These are phyloP conservation scores for Streptopelia turtur DNA, from an alignment of 2,797 vertebrate genomes.

Conservation along the genomic window DNA sequence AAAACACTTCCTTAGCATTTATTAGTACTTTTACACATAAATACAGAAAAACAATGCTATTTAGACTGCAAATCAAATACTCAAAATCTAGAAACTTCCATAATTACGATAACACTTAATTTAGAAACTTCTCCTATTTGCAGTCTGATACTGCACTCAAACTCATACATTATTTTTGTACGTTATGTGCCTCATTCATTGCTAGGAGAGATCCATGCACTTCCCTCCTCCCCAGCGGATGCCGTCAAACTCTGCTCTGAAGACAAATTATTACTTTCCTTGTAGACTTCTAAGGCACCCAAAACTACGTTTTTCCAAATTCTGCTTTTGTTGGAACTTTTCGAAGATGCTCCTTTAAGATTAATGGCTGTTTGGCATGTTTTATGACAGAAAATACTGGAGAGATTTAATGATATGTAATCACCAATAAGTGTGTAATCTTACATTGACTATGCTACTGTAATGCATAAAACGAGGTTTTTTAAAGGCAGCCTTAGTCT, in stretches of 20 bases:
- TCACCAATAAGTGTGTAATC: background rate
- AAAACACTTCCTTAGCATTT: background rate
- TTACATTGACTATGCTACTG: background rate
- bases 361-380: background rate
- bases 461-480: background rate
- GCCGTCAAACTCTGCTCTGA: background rate
- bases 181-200: rapidly evolving
- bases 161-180: background rate
- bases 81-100: background rate
- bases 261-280: background rate
- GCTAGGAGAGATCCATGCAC: background rate
- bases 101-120: background rate
- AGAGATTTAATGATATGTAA: background rate
- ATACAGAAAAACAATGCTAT: background rate
- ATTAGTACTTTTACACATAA: background rate
- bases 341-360: background rate
- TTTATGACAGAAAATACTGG: background rate
- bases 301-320: background rate
- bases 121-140: background rate
- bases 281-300: no score
- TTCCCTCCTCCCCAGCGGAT: background rate
- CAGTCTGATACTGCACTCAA: background rate
- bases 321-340: background rate
- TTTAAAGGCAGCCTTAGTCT: background rate
- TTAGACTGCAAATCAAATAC: background rate